These are phyloP conservation scores for Plotosus lineatus DNA, from an alignment of 2,113 vertebrate genomes.

Conservation along the genomic window DNA sequence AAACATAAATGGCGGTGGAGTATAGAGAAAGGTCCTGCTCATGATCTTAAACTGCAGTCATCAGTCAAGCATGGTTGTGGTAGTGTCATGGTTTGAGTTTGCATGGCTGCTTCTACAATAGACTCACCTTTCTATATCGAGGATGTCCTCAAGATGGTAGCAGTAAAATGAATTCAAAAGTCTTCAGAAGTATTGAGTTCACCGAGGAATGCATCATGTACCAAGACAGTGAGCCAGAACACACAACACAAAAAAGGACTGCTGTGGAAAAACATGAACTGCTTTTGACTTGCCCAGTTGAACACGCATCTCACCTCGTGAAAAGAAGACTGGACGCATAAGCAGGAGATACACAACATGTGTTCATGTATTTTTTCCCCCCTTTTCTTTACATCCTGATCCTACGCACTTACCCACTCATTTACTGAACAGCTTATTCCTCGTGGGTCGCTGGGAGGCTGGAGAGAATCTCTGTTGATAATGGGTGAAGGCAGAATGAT, in stretches of 20 bases:
- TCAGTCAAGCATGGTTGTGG: not conserved
- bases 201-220: not conserved
- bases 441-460: no score
- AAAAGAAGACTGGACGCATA: not conserved
- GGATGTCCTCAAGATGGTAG: not conserved
- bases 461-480: no score
- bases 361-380: no score
- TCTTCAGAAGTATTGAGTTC: not conserved
- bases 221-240: not conserved
- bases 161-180: not conserved
- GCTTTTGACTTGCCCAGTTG: not conserved
- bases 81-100: not conserved
- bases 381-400: no score
- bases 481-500: no score
- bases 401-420: no score
- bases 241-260: not conserved
- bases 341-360: no score
- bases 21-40: not conserved
- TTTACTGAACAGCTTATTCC: no score
- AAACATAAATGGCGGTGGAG: no score
- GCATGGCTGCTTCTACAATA: not conserved
- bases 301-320: not conserved
- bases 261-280: not conserved
- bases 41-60: not conserved
- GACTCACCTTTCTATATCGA: not conserved